A percentile compares a stretch with the other conserved stretches of the same genome.
Evolutionary conservation across 2,113 vertebrate species (phyloP).

Genomic region (Turdus rufiventris): DNA sequence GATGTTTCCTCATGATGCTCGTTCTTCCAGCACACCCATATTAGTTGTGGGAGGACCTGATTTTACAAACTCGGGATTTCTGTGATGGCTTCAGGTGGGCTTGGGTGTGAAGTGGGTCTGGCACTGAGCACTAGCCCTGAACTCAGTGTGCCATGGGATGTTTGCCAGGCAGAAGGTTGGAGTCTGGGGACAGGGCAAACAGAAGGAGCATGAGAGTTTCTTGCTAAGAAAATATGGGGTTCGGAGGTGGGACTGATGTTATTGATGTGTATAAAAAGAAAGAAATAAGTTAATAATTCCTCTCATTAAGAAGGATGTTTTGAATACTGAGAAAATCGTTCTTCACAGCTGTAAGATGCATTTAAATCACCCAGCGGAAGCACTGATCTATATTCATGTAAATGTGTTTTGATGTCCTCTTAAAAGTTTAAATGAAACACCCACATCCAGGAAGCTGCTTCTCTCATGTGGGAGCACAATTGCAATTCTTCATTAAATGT

Average conservation of each 20-base stretch:
- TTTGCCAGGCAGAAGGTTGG: neutral
- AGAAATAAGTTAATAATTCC: neutral
- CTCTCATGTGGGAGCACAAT: constrained; percentile 25
- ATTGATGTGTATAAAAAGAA: neutral
- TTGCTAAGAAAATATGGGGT: neutral
- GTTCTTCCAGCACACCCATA: neutral
- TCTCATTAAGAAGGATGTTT: constrained; percentile 16
- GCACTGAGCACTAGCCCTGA: neutral
- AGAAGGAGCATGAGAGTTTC: neutral
- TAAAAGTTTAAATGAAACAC: constrained; percentile 54
- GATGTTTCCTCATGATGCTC: neutral
- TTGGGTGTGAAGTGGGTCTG: neutral
- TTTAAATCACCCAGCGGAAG: constrained; percentile 50
- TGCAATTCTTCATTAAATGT: neutral
- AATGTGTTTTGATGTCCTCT: constrained; percentile 62
- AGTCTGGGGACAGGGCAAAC: neutral
- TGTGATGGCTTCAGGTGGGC: neutral
- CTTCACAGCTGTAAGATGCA: constrained; percentile 50
- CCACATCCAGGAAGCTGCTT: constrained; percentile 50
- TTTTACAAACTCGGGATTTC: neutral
- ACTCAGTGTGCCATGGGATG: neutral
- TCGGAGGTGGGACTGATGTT: neutral
- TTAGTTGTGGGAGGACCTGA: neutral
- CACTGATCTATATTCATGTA: constrained; percentile 44
- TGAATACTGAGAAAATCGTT: constrained; percentile 2